Evolutionary conservation across 2,113 vertebrate species (phyloP).

Genomic region (Cyanocitta stelleri): DNA sequence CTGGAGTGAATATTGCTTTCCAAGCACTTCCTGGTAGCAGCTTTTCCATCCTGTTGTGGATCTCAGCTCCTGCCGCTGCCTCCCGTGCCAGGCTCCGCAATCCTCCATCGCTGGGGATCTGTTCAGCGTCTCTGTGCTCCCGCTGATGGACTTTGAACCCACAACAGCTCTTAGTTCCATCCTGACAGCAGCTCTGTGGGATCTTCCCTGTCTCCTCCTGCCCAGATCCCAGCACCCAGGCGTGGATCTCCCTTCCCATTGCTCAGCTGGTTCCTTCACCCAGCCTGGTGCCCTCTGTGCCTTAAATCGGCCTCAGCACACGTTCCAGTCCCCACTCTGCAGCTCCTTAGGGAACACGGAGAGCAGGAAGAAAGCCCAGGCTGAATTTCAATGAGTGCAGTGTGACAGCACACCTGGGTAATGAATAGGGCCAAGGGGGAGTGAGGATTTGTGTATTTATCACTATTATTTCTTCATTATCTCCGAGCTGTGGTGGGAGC

Average conservation of each 20-base stretch:
- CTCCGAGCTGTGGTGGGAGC: background rate
- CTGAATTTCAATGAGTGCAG: background rate
- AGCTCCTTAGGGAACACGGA: background rate
- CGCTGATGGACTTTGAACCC: background rate
- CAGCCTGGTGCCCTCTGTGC: background rate
- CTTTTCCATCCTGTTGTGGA: background rate
- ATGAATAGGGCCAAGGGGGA: background rate
- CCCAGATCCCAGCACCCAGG: background rate
- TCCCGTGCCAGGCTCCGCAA: background rate
- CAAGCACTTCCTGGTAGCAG: background rate
- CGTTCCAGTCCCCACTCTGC: background rate
- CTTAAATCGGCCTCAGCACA: background rate
- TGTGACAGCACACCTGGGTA: background rate
- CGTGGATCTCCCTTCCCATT: background rate
- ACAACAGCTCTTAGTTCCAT: background rate
- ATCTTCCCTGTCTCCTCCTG: background rate
- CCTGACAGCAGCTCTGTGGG: background rate
- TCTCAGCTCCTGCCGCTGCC: background rate
- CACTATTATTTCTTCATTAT: background rate
- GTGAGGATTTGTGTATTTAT: background rate
- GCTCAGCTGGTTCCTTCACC: background rate
- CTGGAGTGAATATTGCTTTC: background rate
- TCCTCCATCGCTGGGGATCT: background rate
- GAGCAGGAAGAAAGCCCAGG: background rate
- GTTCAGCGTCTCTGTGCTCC: background rate